Evolutionary conservation across 2,888 invertebrate species (phyloP), one percentile per base, ranked within the genome.

Genomic region (Glaucopsyche alexis): DNA sequence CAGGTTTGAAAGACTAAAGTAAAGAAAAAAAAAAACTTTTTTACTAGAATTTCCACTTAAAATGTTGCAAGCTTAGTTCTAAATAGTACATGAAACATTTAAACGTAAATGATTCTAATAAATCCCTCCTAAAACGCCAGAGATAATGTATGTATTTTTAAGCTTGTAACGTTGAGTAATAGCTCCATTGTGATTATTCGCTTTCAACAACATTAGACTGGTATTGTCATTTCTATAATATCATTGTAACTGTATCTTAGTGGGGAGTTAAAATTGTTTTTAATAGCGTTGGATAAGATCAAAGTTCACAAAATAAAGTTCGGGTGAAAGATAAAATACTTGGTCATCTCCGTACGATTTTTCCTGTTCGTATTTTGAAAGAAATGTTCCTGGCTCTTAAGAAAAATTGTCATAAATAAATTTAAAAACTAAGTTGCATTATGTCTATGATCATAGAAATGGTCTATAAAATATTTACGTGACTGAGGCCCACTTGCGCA

Each of bases 71-170:
- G 7, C 13, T 60, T 14, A 13, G 19, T 55, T 55, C 11, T 9
- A 38, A 60, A 60, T 60, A 60, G 13, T 2, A 13, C 7, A 60
- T 7, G 13, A 60, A 29, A 60, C 60, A 11, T 13, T 60, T 29
- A 6, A 45, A 67, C 9, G 6, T 19, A 67, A 67, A 16, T 11
- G 42, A 40, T 65, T n/a, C n/a, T 40, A 40, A 45, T 42, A 45
- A 19, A 67, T 45, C 7, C 45, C 45, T 45, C 66, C 45, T 45
- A 7, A 9, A 75, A 76, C 74, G 75, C 75, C 72, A 73, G 71
- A 80, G 79, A 79, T 83, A 82, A 82, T 82, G 81, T 79, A 83
- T 38, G 80, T 80, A 80, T 79, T 80, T 82, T 81, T 76, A 78
- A 79, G 75, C 80, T 72, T 73, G 72, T 74, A 75, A 72, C 49